These are phyloP conservation scores for Eueides isabella DNA, from an alignment of 1,140 invertebrate genomes.

Conservation along the genomic window DNA sequence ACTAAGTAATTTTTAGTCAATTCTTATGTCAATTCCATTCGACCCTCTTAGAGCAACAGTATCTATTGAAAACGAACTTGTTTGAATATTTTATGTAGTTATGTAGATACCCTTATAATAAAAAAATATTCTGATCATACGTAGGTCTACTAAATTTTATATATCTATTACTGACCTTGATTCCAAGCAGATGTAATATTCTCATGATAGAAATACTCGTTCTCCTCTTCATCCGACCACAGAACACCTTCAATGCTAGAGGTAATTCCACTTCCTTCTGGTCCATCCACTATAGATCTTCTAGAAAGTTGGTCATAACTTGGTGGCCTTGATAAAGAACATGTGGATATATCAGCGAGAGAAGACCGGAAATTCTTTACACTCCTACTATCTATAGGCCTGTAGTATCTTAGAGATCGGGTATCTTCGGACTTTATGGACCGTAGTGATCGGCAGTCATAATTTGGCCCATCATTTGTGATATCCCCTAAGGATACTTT, in stretches of 20 bases:
- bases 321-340: constrained; percentile 65
- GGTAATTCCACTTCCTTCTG: constrained; percentile 69
- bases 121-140: too few relatives aligned
- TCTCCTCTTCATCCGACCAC: constrained; percentile 82
- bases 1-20: too few relatives aligned
- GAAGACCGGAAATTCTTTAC: constrained; percentile 75
- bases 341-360: constrained; percentile 65
- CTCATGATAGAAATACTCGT: constrained; percentile 79
- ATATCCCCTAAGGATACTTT: constrained; percentile 74
- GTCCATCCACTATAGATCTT: constrained; percentile 64
- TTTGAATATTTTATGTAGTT: too few relatives aligned
- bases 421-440: constrained; percentile 69
- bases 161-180: constrained; percentile 72
- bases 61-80: too few relatives aligned
- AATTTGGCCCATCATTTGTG: constrained; percentile 60
- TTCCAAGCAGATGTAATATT: constrained; percentile 77
- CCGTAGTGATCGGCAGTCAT: constrained; percentile 65
- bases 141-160: too few relatives aligned
- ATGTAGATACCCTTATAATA: too few relatives aligned
- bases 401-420: constrained; percentile 61
- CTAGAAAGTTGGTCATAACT: constrained; percentile 74
- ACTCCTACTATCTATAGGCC: constrained; percentile 73
- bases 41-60: too few relatives aligned
- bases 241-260: constrained; percentile 80
- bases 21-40: too few relatives aligned